These are phyloP conservation scores for Ophion slaviceki DNA, from an alignment of 2,888 invertebrate species.

Conservation along the genomic window DNA sequence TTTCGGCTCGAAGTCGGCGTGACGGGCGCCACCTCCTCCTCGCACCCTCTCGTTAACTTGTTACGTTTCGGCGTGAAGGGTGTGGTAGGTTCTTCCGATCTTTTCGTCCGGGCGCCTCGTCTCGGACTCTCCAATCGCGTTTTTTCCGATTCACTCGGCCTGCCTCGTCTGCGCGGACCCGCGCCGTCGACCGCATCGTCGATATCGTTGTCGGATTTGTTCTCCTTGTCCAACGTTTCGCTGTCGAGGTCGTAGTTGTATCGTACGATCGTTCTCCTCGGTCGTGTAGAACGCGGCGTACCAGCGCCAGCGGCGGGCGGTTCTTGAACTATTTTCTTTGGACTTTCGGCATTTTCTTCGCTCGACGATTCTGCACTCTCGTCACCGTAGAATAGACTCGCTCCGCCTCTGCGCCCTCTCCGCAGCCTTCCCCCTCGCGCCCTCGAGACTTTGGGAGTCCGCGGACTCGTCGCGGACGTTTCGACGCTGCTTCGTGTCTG, in stretches of 20 bases:
- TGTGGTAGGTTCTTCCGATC: background rate
- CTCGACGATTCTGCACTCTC: background rate
- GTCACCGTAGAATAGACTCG: background rate
- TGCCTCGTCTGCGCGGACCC: background rate
- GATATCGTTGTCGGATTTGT: slow-evolving; percentile 42
- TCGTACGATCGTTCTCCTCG: slow-evolving; percentile 33
- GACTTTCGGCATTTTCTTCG: background rate
- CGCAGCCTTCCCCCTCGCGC: background rate
- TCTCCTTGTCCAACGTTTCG: slow-evolving; percentile 41
- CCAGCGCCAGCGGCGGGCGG: background rate
- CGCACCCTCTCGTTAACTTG: slow-evolving; percentile 23
- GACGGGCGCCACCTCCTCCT: background rate
- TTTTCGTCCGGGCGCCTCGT: background rate
- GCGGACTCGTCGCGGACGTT: background rate
- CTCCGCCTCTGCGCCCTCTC: background rate
- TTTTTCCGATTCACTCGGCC: background rate
- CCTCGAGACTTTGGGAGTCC: background rate
- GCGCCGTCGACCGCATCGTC: slow-evolving; percentile 17
- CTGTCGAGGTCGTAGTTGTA: background rate
- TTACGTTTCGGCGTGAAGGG: slow-evolving; percentile 40
- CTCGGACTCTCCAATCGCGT: background rate
- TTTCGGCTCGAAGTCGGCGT: slow-evolving; percentile 50
- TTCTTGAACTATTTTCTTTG: background rate
- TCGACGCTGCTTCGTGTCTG: background rate
- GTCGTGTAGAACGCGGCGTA: slow-evolving; percentile 30